Evolutionary conservation across 2,797 vertebrate species (phyloP).

Genomic region (Oreonectes daqikongensis): DNA sequence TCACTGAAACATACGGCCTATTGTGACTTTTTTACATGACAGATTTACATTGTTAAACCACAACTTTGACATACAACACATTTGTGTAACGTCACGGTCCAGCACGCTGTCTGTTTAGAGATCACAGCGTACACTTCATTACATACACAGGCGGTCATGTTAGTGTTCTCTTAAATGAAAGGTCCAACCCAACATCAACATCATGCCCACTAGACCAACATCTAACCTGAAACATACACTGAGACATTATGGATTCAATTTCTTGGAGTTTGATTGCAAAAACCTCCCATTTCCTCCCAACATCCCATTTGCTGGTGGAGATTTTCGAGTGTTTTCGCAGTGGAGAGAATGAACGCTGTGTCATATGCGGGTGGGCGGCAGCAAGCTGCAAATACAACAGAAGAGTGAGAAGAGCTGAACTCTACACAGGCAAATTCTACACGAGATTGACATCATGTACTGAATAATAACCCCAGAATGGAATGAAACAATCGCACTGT

Average conservation of each 20-base stretch:
- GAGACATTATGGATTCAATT: conserved; percentile 1
- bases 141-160: background rate
- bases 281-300: conserved; percentile 1
- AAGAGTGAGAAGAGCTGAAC: conserved; percentile 6
- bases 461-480: background rate
- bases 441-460: background rate
- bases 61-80: too few relatives aligned
- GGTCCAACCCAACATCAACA: conserved; percentile 22
- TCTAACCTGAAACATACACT: background rate
- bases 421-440: conserved; percentile 1
- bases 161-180: conserved; percentile 11
- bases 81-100: too few relatives aligned
- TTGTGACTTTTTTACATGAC: too few relatives aligned
- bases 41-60: too few relatives aligned
- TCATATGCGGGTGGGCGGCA: conserved; percentile 25
- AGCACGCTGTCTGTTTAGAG: too few relatives aligned
- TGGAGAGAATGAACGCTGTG: background rate
- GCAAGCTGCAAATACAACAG: conserved; percentile 22
- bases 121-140: background rate
- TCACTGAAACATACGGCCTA: background rate
- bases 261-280: background rate
- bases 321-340: conserved; percentile 6
- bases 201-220: too few relatives aligned
- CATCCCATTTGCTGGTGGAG: too few relatives aligned
- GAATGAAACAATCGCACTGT: background rate